These are phyloP conservation scores for Rhynchotus rufescens DNA, from an alignment of 2,797 vertebrate genomes.

Conservation along the genomic window DNA sequence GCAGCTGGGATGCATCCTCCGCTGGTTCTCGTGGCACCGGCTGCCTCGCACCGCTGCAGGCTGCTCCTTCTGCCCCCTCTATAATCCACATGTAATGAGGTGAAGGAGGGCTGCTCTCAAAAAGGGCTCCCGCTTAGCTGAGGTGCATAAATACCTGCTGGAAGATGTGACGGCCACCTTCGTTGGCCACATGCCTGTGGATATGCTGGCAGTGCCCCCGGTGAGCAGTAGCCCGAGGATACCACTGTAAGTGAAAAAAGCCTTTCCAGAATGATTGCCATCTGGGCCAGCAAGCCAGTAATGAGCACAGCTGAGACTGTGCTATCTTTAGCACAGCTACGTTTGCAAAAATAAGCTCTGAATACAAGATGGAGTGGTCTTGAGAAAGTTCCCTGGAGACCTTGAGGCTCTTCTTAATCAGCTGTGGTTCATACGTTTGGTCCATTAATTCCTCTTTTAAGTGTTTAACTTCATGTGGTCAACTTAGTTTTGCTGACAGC, in stretches of 20 bases:
- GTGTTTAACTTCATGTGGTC: neutral
- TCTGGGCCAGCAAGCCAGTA: conserved; percentile 31
- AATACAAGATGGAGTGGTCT: conserved; percentile 38
- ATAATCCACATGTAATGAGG: neutral
- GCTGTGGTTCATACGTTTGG: conserved; percentile 48
- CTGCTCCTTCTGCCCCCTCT: neutral
- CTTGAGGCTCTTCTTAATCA: conserved; percentile 24
- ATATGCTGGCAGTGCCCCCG: conserved; percentile 18
- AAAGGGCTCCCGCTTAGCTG: neutral
- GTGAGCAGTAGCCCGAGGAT: neutral
- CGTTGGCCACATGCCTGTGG: conserved; percentile 33
- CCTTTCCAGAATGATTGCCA: conserved; percentile 45
- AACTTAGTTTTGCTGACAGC: neutral
- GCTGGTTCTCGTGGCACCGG: neutral
- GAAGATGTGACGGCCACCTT: neutral
- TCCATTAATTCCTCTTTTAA: conserved; percentile 44
- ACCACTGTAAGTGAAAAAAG: neutral
- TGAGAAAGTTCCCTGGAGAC: conserved; percentile 18
- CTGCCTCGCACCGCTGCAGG: neutral
- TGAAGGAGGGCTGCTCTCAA: neutral
- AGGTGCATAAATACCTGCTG: neutral
- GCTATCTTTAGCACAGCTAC: conserved; percentile 64
- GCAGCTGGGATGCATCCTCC: neutral
- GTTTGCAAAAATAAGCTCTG: conserved; percentile 71
- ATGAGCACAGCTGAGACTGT: conserved; percentile 46